Conservation (phyloP, 2,113 vertebrate species). For the Eulemur rufifrons region DNA sequence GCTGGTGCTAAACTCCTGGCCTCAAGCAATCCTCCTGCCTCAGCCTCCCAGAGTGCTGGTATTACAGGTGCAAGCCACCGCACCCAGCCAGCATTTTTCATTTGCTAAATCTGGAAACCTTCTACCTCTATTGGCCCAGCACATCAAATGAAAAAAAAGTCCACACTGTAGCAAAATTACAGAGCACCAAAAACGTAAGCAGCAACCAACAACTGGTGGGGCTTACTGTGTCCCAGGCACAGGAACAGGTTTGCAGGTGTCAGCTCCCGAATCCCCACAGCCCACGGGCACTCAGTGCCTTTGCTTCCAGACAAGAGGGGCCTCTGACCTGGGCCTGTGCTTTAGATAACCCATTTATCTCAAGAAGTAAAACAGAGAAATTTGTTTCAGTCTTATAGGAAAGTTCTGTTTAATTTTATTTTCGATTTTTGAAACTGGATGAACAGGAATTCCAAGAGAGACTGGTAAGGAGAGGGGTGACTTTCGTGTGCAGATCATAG, state of each 20-base stretch:
- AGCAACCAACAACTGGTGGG: background rate
- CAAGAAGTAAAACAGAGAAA: background rate
- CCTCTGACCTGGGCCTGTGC: background rate
- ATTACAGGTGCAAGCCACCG: too few relatives aligned
- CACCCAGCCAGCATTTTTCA: background rate
- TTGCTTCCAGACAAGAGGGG: background rate
- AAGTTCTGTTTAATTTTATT: background rate
- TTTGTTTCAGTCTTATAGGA: background rate
- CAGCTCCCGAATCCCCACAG: background rate
- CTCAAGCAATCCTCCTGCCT: too few relatives aligned
- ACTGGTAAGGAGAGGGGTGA: background rate
- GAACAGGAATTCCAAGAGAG: background rate
- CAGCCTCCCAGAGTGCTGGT: too few relatives aligned
- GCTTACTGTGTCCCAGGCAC: background rate
- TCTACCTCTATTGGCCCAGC: background rate
- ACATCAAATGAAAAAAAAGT: background rate
- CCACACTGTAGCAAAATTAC: background rate
- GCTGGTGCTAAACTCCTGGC: too few relatives aligned
- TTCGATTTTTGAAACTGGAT: conserved; percentile 9
- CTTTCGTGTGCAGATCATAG: background rate
- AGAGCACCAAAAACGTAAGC: background rate
- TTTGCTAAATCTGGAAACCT: background rate
- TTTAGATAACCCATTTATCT: background rate
- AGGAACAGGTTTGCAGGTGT: too few relatives aligned
- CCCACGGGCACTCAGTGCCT: rapidly evolving